Evolutionary conservation across 2,113 vertebrate species (phyloP), one percentile per base, ranked within the genome.

Genomic region (Tretioscincus oriximinensis): DNA sequence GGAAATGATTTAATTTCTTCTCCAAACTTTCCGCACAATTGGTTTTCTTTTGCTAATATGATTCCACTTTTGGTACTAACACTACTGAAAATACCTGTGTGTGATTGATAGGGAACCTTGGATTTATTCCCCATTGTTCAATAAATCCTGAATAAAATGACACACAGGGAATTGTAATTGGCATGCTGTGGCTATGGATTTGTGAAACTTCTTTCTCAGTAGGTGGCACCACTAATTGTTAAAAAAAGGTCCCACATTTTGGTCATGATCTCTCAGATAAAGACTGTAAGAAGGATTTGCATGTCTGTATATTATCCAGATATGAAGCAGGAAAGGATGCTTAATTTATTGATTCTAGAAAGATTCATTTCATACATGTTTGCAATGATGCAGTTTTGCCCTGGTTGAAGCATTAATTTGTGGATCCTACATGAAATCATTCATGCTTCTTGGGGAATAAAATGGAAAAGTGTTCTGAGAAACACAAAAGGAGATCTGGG

Each of bases 131-230:
- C 63, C 20, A 68, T 76, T 60, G 73, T 75, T 76, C 73, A 45
- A 31, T 26, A 47, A 21, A 11, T 75, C 49, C 35, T 76, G 51
- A 76, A 76, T 49, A 63, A 10, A 76, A 35, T 28, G 58, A 47
- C 73, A 47, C 26, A 20, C 80, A 81, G 80, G 51, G 80, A 76
- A 31, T 26, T 28, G 7, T 75, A 81, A 81, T 75, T 81, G 80
- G 65, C 80, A 68, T 2, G 35, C 80, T 81, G 80, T 81, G 80
- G 73, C 31, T 41, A 81, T 47, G 41, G 80, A 49, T 81, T 76
- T 81, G 80, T 47, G 51, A 69, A 81, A 81, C 61, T 67, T 63
- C 80, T 69, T 75, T 81, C 65, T 54, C 35, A 49, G 80, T 69
- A n/a, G 73, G 80, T 45, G 35, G 73, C 61, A 58, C 20, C 12